Base-by-base conservation (phyloP, 2,888 invertebrate species). In the Microdon myrmicae region DNA sequence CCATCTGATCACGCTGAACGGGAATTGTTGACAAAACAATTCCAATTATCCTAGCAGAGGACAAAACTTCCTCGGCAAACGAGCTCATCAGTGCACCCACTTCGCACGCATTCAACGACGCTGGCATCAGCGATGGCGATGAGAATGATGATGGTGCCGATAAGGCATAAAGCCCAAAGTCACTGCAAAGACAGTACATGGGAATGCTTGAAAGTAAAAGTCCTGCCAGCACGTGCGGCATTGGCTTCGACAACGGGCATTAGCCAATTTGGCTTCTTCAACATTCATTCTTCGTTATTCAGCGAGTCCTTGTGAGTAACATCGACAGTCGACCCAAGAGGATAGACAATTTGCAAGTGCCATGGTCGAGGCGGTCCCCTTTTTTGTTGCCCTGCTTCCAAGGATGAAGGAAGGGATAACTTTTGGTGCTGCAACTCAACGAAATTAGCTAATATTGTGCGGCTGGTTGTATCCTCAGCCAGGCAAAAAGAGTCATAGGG, bases 391-490 rank as follows among this genome's bases (percentile, higher is more conserved):
- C 26, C 10, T 38, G 34, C 38, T 41, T 32, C n/a, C n/a, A n/a
- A n/a, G n/a, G n/a, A n/a, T n/a, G n/a, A n/a, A n/a, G n/a, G n/a
- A n/a, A 31, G 37, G 53, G 55, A 23, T 61, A 48, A 48, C 43
- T 54, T 47, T 31, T 38, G 43, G 32, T 38, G 38, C 28, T 37
- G 22, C 25, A 32, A 34, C 34, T 25, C 38, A 32, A 28, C 35
- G 31, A 55, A 61, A 61, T 61, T 61, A 61, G 55, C 55, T 61
- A 61, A 61, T 61, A 61, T 61, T 61, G 61, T 61, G 13, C 17
- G 49, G 20, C 29, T 12, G 34, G 37, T 12, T 55, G 38, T 4
- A 32, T 45, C 39, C n/a, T n/a, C n/a, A n/a, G n/a, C n/a, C n/a
- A n/a, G n/a, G n/a, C n/a, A n/a, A n/a, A n/a, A n/a, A n/a, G n/a